Conservation (phyloP, 2,113 vertebrate genomes). For the Salminus brasiliensis region DNA sequence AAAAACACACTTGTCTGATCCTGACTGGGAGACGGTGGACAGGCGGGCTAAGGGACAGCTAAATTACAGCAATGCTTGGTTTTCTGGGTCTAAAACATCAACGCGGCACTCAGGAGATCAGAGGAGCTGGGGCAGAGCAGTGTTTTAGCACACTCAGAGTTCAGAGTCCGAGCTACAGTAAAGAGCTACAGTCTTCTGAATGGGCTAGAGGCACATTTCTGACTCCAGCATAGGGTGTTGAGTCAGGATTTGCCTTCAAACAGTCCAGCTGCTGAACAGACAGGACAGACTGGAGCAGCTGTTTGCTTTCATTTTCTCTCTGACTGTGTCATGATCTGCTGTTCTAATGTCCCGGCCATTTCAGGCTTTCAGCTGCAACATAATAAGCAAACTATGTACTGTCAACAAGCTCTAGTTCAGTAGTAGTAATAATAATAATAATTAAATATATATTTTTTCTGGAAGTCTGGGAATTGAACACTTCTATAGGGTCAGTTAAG, state of each 20-base stretch:
- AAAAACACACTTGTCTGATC: neutral
- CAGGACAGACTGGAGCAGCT: slow-evolving; percentile 43
- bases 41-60: neutral
- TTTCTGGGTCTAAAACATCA: neutral
- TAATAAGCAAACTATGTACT: no score
- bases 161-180: no score
- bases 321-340: neutral
- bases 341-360: neutral
- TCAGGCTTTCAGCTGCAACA: neutral
- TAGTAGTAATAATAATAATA: no score
- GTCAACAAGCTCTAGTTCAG: no score
- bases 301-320: slow-evolving; percentile 1
- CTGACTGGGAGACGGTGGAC: neutral
- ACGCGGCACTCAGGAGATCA: neutral
- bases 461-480: no score
- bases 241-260: neutral
- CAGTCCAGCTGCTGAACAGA: slow-evolving; percentile 21
- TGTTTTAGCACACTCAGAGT: neutral
- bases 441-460: no score
- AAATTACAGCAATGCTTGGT: neutral
- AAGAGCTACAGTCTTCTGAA: neutral
- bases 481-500: no score
- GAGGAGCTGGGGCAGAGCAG: neutral
- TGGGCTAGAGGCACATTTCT: neutral
- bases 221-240: no score